Percentiles rank a stretch among this genome's conserved stretches.
phyloP scores from a whole-genome alignment of 2,888 invertebrate species.

The Thysanoteuthis rhombus region DNA sequence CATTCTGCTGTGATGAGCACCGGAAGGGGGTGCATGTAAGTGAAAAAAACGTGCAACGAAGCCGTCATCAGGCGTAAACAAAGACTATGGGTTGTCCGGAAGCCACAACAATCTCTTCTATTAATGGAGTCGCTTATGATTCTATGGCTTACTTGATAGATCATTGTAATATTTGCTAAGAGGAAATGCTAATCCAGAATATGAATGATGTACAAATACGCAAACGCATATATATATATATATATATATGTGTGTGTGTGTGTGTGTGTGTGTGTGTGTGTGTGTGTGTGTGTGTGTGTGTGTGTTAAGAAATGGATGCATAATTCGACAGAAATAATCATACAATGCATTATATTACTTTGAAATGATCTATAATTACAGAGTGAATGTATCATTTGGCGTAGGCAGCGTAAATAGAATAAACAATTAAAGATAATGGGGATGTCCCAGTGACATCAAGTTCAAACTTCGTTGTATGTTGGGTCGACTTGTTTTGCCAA shows the following conservation, averaged over 20 bases:
- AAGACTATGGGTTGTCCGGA: background rate
- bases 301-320: too few species aligned
- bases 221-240: background rate
- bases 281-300: too few species aligned
- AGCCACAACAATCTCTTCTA: background rate
- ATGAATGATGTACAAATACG: background rate
- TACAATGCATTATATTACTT: too few species aligned
- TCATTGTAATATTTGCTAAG: background rate
- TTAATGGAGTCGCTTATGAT: background rate
- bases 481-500: too few species aligned
- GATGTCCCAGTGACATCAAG: too few species aligned
- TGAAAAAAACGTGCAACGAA: background rate
- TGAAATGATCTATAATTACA: too few species aligned
- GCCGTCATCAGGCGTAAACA: background rate
- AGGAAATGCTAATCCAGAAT: background rate
- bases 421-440: too few species aligned
- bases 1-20: background rate
- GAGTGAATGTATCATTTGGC: too few species aligned
- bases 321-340: too few species aligned
- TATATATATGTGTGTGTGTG: background rate
- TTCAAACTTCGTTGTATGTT: too few species aligned
- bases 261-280: too few species aligned
- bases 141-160: background rate
- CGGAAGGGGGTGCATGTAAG: background rate
- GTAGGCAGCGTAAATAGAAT: too few species aligned